Evolutionary conservation across 2,797 vertebrate genomes (phyloP), one percentile per base, ranked within the genome.

Genomic region (Anableps anableps): DNA sequence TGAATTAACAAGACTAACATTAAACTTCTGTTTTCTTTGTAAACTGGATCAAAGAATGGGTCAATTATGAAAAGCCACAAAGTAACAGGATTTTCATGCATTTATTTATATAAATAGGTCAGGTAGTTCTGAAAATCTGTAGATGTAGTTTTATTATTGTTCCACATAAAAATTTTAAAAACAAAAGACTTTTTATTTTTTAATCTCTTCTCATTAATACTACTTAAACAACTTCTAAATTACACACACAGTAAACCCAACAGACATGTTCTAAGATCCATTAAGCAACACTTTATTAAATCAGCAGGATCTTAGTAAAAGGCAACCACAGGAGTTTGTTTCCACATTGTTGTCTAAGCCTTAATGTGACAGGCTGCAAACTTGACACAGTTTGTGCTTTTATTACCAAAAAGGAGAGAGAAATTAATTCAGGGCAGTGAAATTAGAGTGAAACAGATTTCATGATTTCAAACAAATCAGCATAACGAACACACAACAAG

Each of bases 201-300:
- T 13, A 36, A 64, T 36, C 31, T 11, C 1, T 64, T 64, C 5
- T 29, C 60, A 64, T 36, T 64, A 64, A 29, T 48, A 29, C 43
- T 50, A 31, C 43, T 48, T 48, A 21, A 50, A 72, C 29, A 72
- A 31, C 45, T 47, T 72, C 31, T 48, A 50, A 48, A 72, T n/a
- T 72, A 48, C 43, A 47, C 41, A 51, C 21, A 36, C 31, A n/a
- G 2, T 55, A 34, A 74, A 29, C 72, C 34, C 34, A 74, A 31
- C 71, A 48, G 17, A 55, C 53, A 14, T 53, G 10, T n/a, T 53
- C 23, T 26, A 14, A 38, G 21, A 74, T 55, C 34, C 72, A 74
- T 38, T 74, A 55, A 38, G 31, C 19, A 55, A 53, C 29, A 48
- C 31, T 74, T 74, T 74, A 50, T 21, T 48, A 72, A 72, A 38